Evolutionary conservation across 2,113 vertebrate genomes (phyloP).

Genomic region (Quiscalus mexicanus): DNA sequence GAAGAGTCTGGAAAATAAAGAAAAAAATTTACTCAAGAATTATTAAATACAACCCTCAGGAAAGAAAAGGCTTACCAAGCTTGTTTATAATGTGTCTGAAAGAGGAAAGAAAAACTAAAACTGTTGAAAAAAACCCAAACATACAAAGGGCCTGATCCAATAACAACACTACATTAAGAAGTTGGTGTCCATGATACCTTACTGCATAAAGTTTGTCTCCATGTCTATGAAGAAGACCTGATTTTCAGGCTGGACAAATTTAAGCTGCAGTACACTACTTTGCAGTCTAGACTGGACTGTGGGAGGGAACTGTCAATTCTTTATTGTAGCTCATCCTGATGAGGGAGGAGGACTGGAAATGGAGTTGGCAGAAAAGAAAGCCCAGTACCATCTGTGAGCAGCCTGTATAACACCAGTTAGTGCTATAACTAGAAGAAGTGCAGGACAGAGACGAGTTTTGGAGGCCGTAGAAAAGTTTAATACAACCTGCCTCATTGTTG

Average conservation of each 20-base stretch:
- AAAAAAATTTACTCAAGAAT: neutral
- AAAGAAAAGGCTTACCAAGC: neutral
- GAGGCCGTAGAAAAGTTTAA: neutral
- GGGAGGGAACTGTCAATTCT: neutral
- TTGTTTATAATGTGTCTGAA: neutral
- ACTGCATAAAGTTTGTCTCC: neutral
- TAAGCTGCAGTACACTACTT: neutral
- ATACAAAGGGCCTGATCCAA: neutral
- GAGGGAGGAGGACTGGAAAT: neutral
- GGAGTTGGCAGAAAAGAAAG: neutral
- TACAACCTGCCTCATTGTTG: neutral
- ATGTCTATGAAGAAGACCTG: neutral
- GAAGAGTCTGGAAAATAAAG: neutral
- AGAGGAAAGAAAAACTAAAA: neutral
- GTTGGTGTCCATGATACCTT: rapidly evolving
- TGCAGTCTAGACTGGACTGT: neutral
- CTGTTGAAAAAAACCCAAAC: neutral
- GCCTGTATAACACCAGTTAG: neutral
- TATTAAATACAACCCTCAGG: neutral
- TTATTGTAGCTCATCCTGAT: neutral
- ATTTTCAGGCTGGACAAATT: neutral
- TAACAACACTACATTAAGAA: neutral
- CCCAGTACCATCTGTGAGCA: neutral
- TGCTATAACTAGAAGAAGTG: neutral
- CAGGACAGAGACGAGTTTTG: neutral